Evolutionary conservation across 2,888 invertebrate genomes (phyloP).

Genomic region (Carabus problematicus): DNA sequence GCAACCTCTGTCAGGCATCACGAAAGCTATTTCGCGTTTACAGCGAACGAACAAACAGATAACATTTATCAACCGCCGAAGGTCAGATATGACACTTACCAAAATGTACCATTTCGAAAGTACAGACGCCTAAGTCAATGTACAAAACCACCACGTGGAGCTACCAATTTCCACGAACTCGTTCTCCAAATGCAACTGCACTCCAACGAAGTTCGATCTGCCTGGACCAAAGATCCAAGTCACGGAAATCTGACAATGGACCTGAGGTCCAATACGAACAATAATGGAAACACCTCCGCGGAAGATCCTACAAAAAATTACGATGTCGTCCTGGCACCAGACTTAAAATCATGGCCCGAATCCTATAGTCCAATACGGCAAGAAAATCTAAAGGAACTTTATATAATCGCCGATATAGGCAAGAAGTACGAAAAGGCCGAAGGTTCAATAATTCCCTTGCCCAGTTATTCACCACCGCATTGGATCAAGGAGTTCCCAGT

Average conservation of each 20-base stretch:
- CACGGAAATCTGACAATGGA: constrained; percentile 1
- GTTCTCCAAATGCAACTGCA: constrained; percentile 24
- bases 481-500: background rate
- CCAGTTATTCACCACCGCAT: background rate
- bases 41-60: background rate
- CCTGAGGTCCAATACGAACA: background rate
- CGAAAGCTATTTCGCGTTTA: background rate
- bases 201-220: constrained; percentile 16
- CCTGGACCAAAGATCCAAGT: constrained; percentile 18
- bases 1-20: background rate
- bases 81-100: background rate
- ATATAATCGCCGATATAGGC: background rate
- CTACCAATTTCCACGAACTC: constrained; percentile 20
- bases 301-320: background rate
- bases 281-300: background rate
- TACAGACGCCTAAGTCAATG: background rate
- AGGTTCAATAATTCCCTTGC: background rate
- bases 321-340: constrained; percentile 11
- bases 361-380: background rate
- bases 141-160: constrained; percentile 11
- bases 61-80: background rate
- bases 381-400: constrained; percentile 1
- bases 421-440: background rate
- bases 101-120: constrained; percentile 18
- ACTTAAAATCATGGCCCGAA: constrained; percentile 23